These are phyloP conservation scores for Saccostrea echinata DNA, from an alignment of 1,140 invertebrate genomes.

Conservation along the genomic window DNA sequence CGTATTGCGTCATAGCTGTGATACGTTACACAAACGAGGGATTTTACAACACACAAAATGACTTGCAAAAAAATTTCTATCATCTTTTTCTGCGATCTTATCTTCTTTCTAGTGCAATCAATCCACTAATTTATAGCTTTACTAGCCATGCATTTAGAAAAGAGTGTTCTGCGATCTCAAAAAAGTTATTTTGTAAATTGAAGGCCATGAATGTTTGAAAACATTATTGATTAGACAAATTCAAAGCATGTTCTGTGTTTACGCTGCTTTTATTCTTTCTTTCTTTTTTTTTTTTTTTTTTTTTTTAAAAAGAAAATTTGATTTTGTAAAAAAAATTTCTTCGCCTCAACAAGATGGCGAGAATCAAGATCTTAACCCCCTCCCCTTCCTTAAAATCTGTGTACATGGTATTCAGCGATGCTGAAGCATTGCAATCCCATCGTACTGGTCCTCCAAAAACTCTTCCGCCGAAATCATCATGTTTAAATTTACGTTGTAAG, in stretches of 20 bases:
- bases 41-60: slow-evolving; percentile 61
- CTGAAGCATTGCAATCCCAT: too few species aligned
- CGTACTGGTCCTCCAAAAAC: too few species aligned
- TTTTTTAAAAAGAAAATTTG: too few species aligned
- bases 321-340: too few species aligned
- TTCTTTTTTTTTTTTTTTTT: too few species aligned
- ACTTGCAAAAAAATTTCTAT: slow-evolving; percentile 64
- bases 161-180: slow-evolving; percentile 51
- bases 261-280: too few species aligned
- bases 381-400: too few species aligned
- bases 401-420: too few species aligned
- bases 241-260: background rate
- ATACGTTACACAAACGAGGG: slow-evolving; percentile 61
- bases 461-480: too few species aligned
- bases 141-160: slow-evolving; percentile 65
- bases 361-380: too few species aligned
- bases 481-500: too few species aligned
- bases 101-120: slow-evolving; percentile 71
- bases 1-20: slow-evolving; percentile 69
- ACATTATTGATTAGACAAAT: background rate
- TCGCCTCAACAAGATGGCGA: too few species aligned
- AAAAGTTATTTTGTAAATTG: slow-evolving; percentile 30
- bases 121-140: slow-evolving; percentile 72
- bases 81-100: slow-evolving; percentile 71
- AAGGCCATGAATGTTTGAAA: slow-evolving; percentile 7